Evolutionary conservation across 1,140 invertebrate species (phyloP), one percentile per base, ranked within the genome.

Genomic region (silkworm (Bombyx mori)): DNA sequence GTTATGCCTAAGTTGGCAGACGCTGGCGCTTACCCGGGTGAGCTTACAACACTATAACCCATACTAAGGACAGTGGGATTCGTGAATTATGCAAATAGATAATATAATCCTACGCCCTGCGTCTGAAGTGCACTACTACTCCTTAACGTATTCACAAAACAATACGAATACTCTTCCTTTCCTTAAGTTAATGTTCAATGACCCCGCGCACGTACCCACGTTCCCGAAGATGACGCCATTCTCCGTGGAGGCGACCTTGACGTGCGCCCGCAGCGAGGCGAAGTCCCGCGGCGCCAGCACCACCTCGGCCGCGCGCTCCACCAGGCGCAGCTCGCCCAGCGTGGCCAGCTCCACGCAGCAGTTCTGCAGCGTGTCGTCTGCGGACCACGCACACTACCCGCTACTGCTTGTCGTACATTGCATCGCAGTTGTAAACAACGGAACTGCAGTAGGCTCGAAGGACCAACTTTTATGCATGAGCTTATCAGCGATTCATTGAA

Each of bases 221-320:
- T 99, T 99, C 60, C 99, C 98, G 90, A 99, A 99, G 62, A 99
- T 99, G 61, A 99, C 97, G 54, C 98, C 98, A 88, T 99, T 99
- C 87, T 99, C 98, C 7, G 98, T 99, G 1, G 97, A 99, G 0
- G 98, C 96, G 7, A 91, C 91, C 89, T 98, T 98, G 8, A 98
- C 96, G 81, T 97, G 98, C 1, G 98, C 98, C 82, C 99, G 98
- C 62, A 99, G 99, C 77, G 98, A 98, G 66, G 97, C 96, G 86
- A 99, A 99, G 89, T 99, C 98, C 73, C 97, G 92, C 3, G 98
- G 97, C 8, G 96, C 98, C 47, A 99, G 89, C 44, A 99, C 97
- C 47, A 99, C 93, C 3, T 97, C 95, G 70, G 95, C 94, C 6
- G 98, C 98, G 76, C 99, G 96, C 85, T 99, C 99, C 12, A 99